A percentile compares a stretch with the other conserved stretches of the same genome.
Evolutionary conservation across 1,140 invertebrate species (phyloP).

Genomic region (Thrips palmi): DNA sequence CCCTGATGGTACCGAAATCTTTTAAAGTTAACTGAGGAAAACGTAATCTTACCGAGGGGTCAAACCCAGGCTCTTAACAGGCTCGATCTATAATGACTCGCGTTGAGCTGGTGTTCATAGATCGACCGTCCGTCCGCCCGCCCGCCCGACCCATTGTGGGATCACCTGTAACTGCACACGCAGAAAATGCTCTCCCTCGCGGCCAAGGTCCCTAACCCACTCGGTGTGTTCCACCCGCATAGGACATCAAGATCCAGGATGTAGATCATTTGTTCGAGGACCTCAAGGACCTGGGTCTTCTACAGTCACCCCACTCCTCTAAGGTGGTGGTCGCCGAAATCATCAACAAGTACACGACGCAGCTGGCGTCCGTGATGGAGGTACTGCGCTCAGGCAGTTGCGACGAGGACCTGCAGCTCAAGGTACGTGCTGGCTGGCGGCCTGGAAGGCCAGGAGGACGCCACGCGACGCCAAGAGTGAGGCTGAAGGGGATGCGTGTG

Average conservation of each 20-base stretch:
- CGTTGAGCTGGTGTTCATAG: no score
- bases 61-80: no score
- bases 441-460: neutral
- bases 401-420: neutral
- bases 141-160: no score
- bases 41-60: no score
- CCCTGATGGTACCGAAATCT: no score
- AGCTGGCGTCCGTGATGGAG: constrained; percentile 47
- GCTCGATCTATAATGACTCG: no score
- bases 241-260: constrained; percentile 34
- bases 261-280: constrained; percentile 39
- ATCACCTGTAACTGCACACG: no score
- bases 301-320: constrained; percentile 45
- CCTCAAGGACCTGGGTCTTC: constrained; percentile 61
- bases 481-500: neutral
- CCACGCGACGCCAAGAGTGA: neutral
- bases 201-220: no score
- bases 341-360: constrained; percentile 59
- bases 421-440: constrained; percentile 12
- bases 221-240: no score
- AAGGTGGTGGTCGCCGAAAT: constrained; percentile 58
- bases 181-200: no score
- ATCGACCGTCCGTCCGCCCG: no score
- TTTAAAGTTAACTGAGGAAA: no score
- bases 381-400: constrained; percentile 18